Evolutionary conservation across 2,888 invertebrate species (phyloP).

Genomic region (Plebejus anna): DNA sequence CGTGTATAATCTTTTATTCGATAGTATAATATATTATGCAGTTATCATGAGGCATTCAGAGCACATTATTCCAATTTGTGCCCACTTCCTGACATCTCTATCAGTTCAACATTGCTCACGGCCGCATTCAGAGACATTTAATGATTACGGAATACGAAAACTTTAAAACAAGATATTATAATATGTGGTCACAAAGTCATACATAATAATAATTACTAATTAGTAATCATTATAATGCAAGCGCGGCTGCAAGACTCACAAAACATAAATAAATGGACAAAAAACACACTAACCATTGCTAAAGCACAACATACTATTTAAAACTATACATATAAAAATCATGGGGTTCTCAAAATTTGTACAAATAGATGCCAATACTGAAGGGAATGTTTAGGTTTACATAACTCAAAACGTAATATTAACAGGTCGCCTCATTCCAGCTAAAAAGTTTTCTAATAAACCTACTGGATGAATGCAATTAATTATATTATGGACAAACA

Average conservation of each 20-base stretch:
- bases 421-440: constrained; percentile 66
- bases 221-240: neutral
- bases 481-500: constrained; percentile 33
- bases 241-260: constrained; percentile 17
- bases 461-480: constrained; percentile 64
- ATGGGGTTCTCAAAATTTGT: constrained; percentile 25
- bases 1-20: no score
- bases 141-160: neutral
- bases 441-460: constrained; percentile 68
- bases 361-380: constrained; percentile 36
- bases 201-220: no score
- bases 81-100: neutral
- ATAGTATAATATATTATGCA: no score
- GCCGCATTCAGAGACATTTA: neutral
- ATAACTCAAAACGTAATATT: constrained; percentile 36
- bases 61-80: neutral
- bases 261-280: constrained; percentile 33
- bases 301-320: constrained; percentile 20
- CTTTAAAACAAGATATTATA: no score
- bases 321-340: constrained; percentile 22
- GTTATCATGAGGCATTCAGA: no score
- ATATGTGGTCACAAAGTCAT: no score
- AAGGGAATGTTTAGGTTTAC: constrained; percentile 61
- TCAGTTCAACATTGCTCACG: constrained; percentile 24
- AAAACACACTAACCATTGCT: constrained; percentile 23